phyloP scores from a whole-genome alignment of 2,888 invertebrate species.

The Xylocampa areola region DNA sequence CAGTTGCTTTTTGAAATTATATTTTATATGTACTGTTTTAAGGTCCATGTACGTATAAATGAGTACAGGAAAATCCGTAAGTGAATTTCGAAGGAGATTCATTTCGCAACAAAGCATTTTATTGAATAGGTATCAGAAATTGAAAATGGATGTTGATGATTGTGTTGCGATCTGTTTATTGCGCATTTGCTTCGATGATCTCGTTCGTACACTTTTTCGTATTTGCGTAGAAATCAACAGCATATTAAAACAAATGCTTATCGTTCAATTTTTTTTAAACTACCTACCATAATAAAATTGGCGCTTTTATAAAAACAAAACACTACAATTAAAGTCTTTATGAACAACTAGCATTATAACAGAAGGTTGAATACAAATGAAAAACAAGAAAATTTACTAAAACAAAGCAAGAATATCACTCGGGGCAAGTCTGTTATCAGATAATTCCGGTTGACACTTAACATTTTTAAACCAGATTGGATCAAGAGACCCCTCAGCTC shows the following conservation, averaged over 20 bases:
- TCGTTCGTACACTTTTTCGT: constrained; percentile 10
- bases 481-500: constrained; percentile 13
- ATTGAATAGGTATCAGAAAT: constrained; percentile 18
- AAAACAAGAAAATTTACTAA: constrained; percentile 16
- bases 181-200: constrained; percentile 31
- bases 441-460: constrained; percentile 17
- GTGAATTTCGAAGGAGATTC: no score
- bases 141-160: constrained; percentile 23
- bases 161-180: constrained; percentile 17
- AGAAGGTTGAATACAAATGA: neutral
- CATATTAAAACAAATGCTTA: neutral
- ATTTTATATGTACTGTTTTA: no score
- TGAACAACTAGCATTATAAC: no score
- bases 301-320: no score
- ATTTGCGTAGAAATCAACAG: constrained; percentile 1
- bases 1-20: no score
- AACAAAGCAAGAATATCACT: constrained; percentile 33
- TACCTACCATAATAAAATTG: no score
- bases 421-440: constrained; percentile 29
- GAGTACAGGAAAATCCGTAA: no score
- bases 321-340: no score
- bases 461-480: constrained; percentile 11
- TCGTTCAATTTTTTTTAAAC: neutral
- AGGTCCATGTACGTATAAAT: no score
- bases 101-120: no score